phyloP scores from a whole-genome alignment of 2,797 vertebrate species.

The Lepilemur ruficaudatus region DNA sequence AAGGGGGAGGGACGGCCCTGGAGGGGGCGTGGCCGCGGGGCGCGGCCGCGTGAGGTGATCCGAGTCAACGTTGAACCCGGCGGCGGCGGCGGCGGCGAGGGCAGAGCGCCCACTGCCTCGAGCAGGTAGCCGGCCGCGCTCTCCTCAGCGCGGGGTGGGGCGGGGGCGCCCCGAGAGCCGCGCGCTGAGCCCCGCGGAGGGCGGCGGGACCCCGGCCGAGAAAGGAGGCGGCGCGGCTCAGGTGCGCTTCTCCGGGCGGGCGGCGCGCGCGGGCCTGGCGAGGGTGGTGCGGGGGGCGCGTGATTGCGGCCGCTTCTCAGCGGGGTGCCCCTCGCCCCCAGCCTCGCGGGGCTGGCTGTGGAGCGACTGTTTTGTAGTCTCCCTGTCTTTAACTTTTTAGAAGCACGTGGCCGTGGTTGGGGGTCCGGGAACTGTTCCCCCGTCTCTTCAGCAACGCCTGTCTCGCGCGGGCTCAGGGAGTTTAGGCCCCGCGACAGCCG shows the following conservation, averaged over 20 bases:
- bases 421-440: neutral
- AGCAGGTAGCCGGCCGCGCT: neutral
- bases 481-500: neutral
- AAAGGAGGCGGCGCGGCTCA: neutral
- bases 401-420: neutral
- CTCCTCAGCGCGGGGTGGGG: neutral
- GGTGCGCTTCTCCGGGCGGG: neutral
- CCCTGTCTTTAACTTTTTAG: neutral
- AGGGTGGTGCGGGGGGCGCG: accelerated
- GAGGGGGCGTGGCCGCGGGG: neutral
- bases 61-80: accelerated
- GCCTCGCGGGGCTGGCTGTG: neutral
- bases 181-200: accelerated
- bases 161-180: neutral
- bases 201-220: neutral
- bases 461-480: neutral
- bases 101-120: neutral
- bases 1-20: neutral
- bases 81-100: neutral
- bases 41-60: neutral
- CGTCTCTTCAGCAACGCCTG: neutral
- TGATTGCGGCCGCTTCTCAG: neutral
- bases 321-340: accelerated
- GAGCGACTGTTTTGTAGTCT: neutral
- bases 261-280: neutral